Evolutionary conservation across 2,888 invertebrate genomes (phyloP).

Genomic region (Chrysolina americana): DNA sequence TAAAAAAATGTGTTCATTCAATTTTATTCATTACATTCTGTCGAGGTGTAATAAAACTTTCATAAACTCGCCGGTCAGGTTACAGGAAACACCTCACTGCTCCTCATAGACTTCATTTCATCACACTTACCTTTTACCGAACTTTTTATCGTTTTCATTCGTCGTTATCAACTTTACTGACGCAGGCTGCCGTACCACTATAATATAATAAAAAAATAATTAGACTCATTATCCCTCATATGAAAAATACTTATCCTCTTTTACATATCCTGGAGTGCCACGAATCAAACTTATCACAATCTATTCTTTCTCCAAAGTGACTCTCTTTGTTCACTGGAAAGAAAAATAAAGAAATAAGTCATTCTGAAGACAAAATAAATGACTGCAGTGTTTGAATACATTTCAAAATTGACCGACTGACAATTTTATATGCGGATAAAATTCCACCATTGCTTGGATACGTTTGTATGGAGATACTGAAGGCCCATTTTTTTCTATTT

Average conservation of each 20-base stretch:
- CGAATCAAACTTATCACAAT: constrained; percentile 33
- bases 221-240: constrained; percentile 19
- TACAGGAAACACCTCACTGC: neutral
- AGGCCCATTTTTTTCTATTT: neutral
- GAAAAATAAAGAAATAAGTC: constrained; percentile 37
- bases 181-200: constrained; percentile 27
- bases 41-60: too few species aligned
- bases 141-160: neutral
- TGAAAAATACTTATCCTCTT: constrained; percentile 40
- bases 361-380: neutral
- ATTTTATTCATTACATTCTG: too few species aligned
- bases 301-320: constrained; percentile 36
- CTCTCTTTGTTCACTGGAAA: constrained; percentile 43
- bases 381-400: constrained; percentile 32
- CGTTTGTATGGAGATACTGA: neutral
- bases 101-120: neutral
- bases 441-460: neutral
- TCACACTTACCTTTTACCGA: constrained; percentile 23
- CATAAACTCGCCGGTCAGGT: too few species aligned
- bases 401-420: constrained; percentile 25
- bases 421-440: neutral
- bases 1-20: neutral
- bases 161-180: neutral
- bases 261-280: constrained; percentile 22
- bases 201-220: constrained; percentile 38